Base-by-base conservation (phyloP, 2,888 invertebrate genomes). In the Plagodis dolabraria region DNA sequence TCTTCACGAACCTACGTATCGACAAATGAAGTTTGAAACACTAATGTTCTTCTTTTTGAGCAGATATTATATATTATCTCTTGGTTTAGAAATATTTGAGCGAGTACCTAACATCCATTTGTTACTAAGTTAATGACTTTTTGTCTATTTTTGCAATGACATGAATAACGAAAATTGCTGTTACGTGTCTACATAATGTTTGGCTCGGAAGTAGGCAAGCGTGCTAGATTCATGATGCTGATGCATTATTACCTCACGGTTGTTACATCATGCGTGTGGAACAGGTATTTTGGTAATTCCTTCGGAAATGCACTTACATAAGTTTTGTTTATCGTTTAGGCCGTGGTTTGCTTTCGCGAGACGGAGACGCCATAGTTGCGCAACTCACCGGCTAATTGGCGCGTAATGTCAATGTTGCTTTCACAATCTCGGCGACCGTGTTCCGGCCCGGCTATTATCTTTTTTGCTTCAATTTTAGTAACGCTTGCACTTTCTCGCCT, bases 381-480 rank as follows among this genome's bases (percentile, higher is more conserved):
- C 79, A 90, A 90, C 79, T 64, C 56, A 67, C 66, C 67, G 79
- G 75, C 79, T 87, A 87, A 89, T 89, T 86, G 84, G 73, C 73
- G 72, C 73, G 82, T 89, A 89, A 90, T 89, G 89, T 89, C 90
- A 89, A 89, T 88, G 87, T 85, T 88, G 79, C 89, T 90, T 91
- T 91, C 91, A 88, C 90, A 85, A 85, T 61, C 60, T 61, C 79
- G 75, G 75, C 71, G 70, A 72, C 67, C 72, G 65, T 79, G 82
- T 83, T 87, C 85, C 83, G 81, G 77, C 70, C 85, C 83, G 81
- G 77, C 70, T 74, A 79, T 83, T 80, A 78, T 83, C 75, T 79
- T 84, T 82, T 81, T 83, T 74, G 79, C 76, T 80, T 81, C 70
- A 60, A 68, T 76, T 80, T 82, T 77, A 68, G 74, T 74, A 71